Percentiles rank a stretch among this genome's conserved stretches.
Evolutionary conservation across 2,888 invertebrate genomes (phyloP).

Genomic region (Tuberolachnus salignus): DNA sequence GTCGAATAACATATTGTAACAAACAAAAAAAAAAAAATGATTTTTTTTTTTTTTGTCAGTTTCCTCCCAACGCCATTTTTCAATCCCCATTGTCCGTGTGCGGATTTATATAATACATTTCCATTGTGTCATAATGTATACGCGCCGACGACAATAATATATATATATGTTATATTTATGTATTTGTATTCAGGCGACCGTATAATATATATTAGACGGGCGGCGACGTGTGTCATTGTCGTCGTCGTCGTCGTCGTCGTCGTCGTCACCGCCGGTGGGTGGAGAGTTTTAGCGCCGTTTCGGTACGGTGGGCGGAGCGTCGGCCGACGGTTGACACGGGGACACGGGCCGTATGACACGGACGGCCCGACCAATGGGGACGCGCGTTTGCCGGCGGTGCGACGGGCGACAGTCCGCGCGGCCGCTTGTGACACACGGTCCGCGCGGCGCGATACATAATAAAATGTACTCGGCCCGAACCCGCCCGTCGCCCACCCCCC

Average conservation of each 20-base stretch:
- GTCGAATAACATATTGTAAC: no score
- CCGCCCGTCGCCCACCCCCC: background rate
- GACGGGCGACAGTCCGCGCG: background rate
- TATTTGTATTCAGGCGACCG: no score
- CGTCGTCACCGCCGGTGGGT: constrained; percentile 14
- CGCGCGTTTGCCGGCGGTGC: no score
- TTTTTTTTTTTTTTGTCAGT: no score
- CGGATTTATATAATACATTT: no score
- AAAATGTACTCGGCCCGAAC: background rate
- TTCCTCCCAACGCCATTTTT: no score
- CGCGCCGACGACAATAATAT: background rate
- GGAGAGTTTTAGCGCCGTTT: constrained; percentile 32
- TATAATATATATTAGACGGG: no score
- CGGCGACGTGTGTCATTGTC: constrained; percentile 9
- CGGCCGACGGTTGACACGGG: constrained; percentile 31
- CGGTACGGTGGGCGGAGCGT: constrained; percentile 25
- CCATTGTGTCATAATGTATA: no score
- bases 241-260: background rate
- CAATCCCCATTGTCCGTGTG: no score
- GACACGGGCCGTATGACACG: constrained; percentile 20
- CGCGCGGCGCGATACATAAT: background rate
- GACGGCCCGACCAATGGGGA: constrained; percentile 34
- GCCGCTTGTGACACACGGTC: constrained; percentile 1
- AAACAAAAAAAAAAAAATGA: no score
- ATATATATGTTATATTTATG: background rate